Evolutionary conservation across 2,797 vertebrate genomes (phyloP).

Genomic region (Otolemur crassicaudatus): DNA sequence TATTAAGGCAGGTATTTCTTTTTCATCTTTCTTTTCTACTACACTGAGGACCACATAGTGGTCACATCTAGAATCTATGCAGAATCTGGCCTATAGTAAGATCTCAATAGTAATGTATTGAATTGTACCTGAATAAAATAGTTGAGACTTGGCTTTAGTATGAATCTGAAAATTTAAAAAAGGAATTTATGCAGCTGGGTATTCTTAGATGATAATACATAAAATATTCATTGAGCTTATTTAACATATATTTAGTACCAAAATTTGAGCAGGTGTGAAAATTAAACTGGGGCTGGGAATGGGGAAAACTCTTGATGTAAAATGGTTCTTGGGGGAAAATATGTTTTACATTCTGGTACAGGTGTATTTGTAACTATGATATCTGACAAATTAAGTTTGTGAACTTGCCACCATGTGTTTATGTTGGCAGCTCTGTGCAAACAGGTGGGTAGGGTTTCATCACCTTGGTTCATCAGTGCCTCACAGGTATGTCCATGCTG

Average conservation of each 20-base stretch:
- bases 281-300: not conserved
- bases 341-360: not conserved
- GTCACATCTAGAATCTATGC: not conserved
- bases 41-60: not conserved
- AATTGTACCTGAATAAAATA: not conserved
- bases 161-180: slow-evolving; percentile 21
- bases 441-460: too few relatives aligned
- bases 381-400: too few relatives aligned
- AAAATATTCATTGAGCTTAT: not conserved
- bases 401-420: too few relatives aligned
- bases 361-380: not conserved
- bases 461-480: too few relatives aligned
- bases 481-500: too few relatives aligned
- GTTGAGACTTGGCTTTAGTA: not conserved
- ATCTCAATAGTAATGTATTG: not conserved
- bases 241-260: not conserved
- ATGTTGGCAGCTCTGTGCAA: too few relatives aligned
- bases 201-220: not conserved
- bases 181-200: not conserved
- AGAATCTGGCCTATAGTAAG: not conserved
- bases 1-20: not conserved
- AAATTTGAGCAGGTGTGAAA: not conserved
- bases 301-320: not conserved
- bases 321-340: not conserved
- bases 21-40: not conserved